Evolutionary conservation across 2,888 invertebrate genomes (phyloP).

Genomic region (Incurvaria masculella): DNA sequence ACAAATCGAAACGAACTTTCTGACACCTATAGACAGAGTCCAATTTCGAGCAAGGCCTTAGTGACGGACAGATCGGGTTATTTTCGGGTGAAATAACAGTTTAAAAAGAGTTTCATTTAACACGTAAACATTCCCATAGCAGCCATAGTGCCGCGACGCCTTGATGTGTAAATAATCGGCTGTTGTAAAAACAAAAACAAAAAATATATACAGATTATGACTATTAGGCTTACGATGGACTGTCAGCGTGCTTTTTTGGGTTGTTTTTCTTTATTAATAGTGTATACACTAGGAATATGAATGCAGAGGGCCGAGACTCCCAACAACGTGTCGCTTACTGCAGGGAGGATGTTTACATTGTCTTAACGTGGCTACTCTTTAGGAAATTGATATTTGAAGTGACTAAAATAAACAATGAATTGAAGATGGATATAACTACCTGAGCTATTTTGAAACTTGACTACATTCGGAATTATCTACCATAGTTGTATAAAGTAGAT

Average conservation of each 20-base stretch:
- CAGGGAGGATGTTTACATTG: conserved; percentile 39
- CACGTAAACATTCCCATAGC: conserved; percentile 50
- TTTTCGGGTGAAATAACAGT: conserved; percentile 23
- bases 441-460: too few species aligned
- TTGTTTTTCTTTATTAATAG: conserved; percentile 31
- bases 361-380: not conserved
- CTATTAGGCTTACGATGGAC: conserved; percentile 44
- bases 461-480: too few species aligned
- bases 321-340: not conserved
- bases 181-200: conserved; percentile 30
- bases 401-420: not conserved
- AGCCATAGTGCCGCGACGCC: conserved; percentile 25
- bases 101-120: conserved; percentile 33
- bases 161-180: conserved; percentile 34
- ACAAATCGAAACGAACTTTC: conserved; percentile 6
- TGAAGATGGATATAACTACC: too few species aligned
- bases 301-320: not conserved
- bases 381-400: not conserved
- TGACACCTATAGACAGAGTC: not conserved
- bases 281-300: not conserved
- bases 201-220: conserved; percentile 39
- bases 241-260: conserved; percentile 46
- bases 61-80: conserved; percentile 12
- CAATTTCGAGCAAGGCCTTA: conserved; percentile 5
- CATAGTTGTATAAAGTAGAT: too few species aligned